These are phyloP conservation scores for Rachycentron canadum DNA, from an alignment of 2,797 vertebrate genomes.

Conservation along the genomic window DNA sequence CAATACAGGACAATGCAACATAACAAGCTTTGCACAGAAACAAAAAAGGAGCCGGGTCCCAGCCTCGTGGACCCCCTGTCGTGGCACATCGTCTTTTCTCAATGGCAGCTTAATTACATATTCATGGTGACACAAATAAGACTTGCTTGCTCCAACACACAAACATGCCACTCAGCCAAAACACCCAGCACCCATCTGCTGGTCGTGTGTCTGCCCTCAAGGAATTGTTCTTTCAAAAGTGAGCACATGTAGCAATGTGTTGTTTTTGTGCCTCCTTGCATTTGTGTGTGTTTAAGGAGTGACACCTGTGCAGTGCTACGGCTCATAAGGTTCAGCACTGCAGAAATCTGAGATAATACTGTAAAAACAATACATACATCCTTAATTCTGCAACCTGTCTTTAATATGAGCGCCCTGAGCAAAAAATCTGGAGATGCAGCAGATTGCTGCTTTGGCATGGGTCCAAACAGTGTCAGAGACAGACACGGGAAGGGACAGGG, in stretches of 20 bases:
- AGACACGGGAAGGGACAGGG: slow-evolving; percentile 34
- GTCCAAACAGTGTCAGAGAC: slow-evolving; percentile 64
- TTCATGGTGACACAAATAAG: slow-evolving; percentile 79
- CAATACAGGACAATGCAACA: slow-evolving; percentile 49
- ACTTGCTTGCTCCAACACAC: slow-evolving; percentile 58
- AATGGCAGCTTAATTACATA: slow-evolving; percentile 78
- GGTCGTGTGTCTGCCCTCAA: slow-evolving; percentile 66
- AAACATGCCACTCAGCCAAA: slow-evolving; percentile 67
- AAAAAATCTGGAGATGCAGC: slow-evolving; percentile 54
- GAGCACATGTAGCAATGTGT: slow-evolving; percentile 22
- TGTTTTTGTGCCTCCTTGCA: neutral
- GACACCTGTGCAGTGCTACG: slow-evolving; percentile 13
- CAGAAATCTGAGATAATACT: slow-evolving; percentile 12
- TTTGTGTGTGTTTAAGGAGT: neutral
- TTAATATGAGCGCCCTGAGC: slow-evolving; percentile 38
- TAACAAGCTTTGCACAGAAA: slow-evolving; percentile 66
- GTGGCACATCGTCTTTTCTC: slow-evolving; percentile 63
- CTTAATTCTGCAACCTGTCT: slow-evolving; percentile 20
- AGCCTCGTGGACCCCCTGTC: slow-evolving; percentile 65
- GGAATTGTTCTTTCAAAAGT: slow-evolving; percentile 46
- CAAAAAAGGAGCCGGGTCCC: slow-evolving; percentile 53
- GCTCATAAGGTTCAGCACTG: slow-evolving; percentile 30
- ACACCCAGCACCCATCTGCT: slow-evolving; percentile 77
- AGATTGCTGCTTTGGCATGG: slow-evolving; percentile 67
- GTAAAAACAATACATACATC: neutral